Percentiles rank a stretch among this genome's conserved stretches.
Evolutionary conservation across 2,797 vertebrate genomes (phyloP).

Genomic region (Neostethus bicornis): DNA sequence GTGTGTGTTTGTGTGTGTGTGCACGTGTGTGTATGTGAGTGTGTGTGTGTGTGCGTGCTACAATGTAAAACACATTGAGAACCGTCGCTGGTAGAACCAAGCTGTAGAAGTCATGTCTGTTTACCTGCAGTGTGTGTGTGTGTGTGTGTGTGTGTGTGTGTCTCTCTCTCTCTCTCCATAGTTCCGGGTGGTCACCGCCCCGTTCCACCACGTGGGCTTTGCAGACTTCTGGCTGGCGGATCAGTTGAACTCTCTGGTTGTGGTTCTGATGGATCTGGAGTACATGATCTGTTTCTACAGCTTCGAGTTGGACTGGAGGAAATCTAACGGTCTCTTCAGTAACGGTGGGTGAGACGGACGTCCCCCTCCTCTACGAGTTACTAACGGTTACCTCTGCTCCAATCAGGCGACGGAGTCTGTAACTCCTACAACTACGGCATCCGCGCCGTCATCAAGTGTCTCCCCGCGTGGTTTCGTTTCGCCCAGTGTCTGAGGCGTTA

Average conservation of each 20-base stretch:
- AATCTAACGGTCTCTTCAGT: constrained; percentile 73
- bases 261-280: constrained; percentile 96
- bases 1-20: too few relatives aligned
- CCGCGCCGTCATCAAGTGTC: constrained; percentile 94
- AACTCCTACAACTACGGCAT: constrained; percentile 94
- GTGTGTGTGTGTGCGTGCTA: too few relatives aligned
- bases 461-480: constrained; percentile 98
- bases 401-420: constrained; percentile 83
- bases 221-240: constrained; percentile 99
- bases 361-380: too few relatives aligned
- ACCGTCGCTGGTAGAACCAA: too few relatives aligned
- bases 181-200: constrained; percentile 97
- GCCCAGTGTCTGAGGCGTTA: constrained; percentile 98
- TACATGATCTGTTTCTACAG: constrained; percentile 99
- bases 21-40: too few relatives aligned
- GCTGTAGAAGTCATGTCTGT: too few relatives aligned
- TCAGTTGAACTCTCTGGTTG: constrained; percentile 94
- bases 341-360: constrained; percentile 45
- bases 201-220: constrained; percentile 96
- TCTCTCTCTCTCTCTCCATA: constrained; percentile 45
- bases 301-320: constrained; percentile 89
- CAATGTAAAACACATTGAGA: too few relatives aligned
- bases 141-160: too few relatives aligned
- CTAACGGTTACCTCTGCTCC: too few relatives aligned
- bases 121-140: too few relatives aligned